Evolutionary conservation across 2,888 invertebrate genomes (phyloP).

Genomic region (Hemithea aestivaria): DNA sequence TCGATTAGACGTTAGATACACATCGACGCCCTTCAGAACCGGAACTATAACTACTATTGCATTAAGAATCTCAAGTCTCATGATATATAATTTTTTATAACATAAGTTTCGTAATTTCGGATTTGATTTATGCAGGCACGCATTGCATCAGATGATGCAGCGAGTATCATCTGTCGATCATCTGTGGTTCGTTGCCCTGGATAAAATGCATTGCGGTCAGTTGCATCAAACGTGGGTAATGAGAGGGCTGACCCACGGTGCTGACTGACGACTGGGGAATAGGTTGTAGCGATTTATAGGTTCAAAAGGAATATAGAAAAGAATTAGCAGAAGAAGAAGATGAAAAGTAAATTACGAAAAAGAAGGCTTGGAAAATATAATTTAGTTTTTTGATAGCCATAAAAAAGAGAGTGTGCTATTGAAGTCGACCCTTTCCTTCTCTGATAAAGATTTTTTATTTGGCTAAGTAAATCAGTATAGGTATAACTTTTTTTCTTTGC

Average conservation of each 20-base stretch:
- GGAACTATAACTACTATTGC: slow-evolving; percentile 4
- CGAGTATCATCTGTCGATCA: slow-evolving; percentile 31
- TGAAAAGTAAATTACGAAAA: no score
- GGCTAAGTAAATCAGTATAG: no score
- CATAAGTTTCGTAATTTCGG: slow-evolving; percentile 19
- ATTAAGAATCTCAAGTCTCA: no score
- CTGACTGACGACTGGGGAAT: not conserved
- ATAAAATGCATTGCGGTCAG: slow-evolving; percentile 53
- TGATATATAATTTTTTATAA: slow-evolving; percentile 7
- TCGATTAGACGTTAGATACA: no score
- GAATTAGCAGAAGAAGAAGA: no score
- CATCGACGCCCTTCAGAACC: no score
- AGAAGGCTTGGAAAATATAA: no score
- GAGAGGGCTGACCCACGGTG: slow-evolving; percentile 40
- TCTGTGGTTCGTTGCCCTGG: slow-evolving; percentile 51
- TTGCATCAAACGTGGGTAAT: slow-evolving; percentile 53
- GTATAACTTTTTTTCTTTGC: not conserved
- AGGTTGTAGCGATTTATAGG: slow-evolving; percentile 1
- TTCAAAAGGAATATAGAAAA: no score
- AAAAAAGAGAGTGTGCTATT: no score
- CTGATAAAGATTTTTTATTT: no score
- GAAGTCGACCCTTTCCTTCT: no score
- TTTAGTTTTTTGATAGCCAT: no score
- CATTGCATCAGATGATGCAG: slow-evolving; percentile 23
- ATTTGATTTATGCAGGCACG: slow-evolving; percentile 13